phyloP scores from a whole-genome alignment of 2,888 invertebrate species.

The Sepiola atlantica region DNA sequence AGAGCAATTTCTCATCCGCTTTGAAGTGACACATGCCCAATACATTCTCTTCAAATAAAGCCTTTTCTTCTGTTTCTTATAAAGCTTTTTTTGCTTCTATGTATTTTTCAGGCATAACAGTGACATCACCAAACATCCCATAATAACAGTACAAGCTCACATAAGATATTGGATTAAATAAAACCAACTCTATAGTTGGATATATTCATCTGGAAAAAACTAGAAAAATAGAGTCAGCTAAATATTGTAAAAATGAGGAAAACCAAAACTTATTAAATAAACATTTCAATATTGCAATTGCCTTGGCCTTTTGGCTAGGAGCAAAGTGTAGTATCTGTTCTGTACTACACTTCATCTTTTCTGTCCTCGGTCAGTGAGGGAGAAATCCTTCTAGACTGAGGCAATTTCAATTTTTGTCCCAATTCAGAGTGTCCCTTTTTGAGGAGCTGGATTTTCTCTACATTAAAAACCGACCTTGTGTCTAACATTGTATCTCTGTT shows the following conservation, averaged over 20 bases:
- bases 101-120: neutral
- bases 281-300: neutral
- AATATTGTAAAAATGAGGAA: neutral
- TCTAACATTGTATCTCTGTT: no score
- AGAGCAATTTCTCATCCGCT: neutral
- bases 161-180: neutral
- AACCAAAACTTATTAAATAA: neutral
- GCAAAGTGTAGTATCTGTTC: no score
- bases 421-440: no score
- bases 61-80: neutral
- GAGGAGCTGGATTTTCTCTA: no score
- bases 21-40: neutral
- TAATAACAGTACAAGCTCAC: neutral
- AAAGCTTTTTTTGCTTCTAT: neutral
- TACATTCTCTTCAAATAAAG: neutral
- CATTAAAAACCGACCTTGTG: no score
- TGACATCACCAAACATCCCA: neutral
- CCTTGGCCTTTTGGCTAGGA: no score
- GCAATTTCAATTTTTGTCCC: no score
- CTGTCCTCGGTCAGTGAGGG: no score
- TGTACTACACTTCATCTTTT: no score
- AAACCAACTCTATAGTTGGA: neutral
- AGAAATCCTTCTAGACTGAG: no score
- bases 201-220: neutral
- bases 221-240: neutral